phyloP scores from a whole-genome alignment of 2,797 vertebrate species.

The Acrossocheilus wenchowensis region DNA sequence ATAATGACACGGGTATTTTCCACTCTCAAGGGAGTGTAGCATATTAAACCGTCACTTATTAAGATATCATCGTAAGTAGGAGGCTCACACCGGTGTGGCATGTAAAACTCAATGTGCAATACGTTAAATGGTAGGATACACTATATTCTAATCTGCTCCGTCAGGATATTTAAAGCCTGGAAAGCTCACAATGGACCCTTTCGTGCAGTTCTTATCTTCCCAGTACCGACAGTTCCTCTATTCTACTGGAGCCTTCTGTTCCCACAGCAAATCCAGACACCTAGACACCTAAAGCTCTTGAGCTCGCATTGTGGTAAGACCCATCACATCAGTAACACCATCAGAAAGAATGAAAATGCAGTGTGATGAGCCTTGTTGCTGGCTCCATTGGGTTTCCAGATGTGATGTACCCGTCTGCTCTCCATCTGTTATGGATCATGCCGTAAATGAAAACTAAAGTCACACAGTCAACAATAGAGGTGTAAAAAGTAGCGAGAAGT shows the following conservation, averaged over 20 bases:
- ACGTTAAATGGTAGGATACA: background rate
- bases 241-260: slow-evolving; percentile 14
- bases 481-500: background rate
- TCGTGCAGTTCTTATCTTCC: slow-evolving; percentile 29
- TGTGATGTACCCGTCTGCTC: background rate
- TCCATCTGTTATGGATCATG: background rate
- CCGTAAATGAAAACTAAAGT: background rate
- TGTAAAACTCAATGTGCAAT: background rate
- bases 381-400: background rate
- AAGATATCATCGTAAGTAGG: slow-evolving; percentile 41
- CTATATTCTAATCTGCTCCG: background rate
- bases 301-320: background rate
- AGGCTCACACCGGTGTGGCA: slow-evolving; percentile 2
- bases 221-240: slow-evolving; percentile 20
- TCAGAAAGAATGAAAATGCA: slow-evolving; percentile 8
- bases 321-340: slow-evolving; percentile 17
- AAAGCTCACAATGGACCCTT: slow-evolving; percentile 17
- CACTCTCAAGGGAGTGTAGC: slow-evolving; percentile 48
- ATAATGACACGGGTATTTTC: slow-evolving; percentile 65
- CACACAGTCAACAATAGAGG: background rate
- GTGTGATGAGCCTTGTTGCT: background rate
- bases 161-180: slow-evolving; percentile 33
- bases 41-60: slow-evolving; percentile 49
- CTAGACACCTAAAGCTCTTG: slow-evolving; percentile 24
- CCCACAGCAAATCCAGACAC: slow-evolving; percentile 27